Conservation (phyloP, 2,888 invertebrate species). For the Euplexia lucipara region DNA sequence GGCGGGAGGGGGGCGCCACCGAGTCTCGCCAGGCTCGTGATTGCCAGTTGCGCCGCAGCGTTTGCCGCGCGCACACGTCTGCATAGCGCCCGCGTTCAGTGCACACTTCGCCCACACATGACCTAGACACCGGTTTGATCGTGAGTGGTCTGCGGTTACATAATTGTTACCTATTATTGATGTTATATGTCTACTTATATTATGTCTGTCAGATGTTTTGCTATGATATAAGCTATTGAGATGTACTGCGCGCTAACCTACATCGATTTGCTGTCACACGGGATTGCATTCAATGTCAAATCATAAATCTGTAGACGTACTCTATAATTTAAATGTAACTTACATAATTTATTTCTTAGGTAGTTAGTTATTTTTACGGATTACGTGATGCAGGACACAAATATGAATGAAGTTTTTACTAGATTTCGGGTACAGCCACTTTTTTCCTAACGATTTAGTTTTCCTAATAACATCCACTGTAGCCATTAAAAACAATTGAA, state of each 20-base stretch:
- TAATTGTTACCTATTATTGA: conserved; percentile 71
- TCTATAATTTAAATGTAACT: conserved; percentile 27
- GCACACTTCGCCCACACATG: conserved; percentile 74
- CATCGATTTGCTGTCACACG: conserved; percentile 56
- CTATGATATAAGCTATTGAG: conserved; percentile 40
- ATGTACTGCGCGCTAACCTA: conserved; percentile 52
- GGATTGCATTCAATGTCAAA: conserved; percentile 60
- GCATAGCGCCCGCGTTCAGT: conserved; percentile 69
- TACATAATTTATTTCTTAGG: background rate
- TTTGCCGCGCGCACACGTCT: conserved; percentile 77
- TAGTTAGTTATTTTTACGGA: background rate
- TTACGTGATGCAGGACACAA: background rate
- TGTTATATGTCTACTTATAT: conserved; percentile 38
- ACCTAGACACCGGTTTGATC: conserved; percentile 77
- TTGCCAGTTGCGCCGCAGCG: conserved; percentile 87
- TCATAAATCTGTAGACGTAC: conserved; percentile 14
- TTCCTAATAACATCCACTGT: conserved; percentile 10
- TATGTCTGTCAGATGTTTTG: conserved; percentile 42
- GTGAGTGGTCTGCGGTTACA: conserved; percentile 83
- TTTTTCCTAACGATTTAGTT: background rate
- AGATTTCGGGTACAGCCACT: background rate
- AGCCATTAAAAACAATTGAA: background rate
- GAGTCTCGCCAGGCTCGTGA: conserved; percentile 68
- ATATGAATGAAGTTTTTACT: background rate
- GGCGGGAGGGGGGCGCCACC: conserved; percentile 62